Evolutionary conservation across 2,797 vertebrate species (phyloP).

Genomic region (Tangara arthus): DNA sequence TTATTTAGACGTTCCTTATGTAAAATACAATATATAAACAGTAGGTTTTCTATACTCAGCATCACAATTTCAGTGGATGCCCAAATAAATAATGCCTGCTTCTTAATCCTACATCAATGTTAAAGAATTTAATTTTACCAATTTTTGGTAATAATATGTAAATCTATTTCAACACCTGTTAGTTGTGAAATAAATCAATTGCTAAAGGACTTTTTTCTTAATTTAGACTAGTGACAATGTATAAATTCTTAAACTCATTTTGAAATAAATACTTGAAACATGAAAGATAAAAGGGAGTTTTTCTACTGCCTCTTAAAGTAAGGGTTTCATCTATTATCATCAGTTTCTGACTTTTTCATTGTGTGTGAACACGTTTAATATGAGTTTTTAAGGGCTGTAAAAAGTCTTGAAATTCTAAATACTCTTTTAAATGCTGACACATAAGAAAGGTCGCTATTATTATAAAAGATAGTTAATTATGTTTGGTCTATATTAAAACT

Average conservation of each 20-base stretch:
- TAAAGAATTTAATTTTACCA: not conserved
- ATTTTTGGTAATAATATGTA: not conserved
- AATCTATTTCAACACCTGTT: not conserved
- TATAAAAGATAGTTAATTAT: not conserved
- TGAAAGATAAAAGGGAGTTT: not conserved
- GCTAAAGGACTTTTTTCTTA: not conserved
- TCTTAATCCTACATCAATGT: not conserved
- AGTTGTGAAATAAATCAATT: not conserved
- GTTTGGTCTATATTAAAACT: not conserved
- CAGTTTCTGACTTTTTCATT: not conserved
- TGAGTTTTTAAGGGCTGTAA: not conserved
- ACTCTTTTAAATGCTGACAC: not conserved
- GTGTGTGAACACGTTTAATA: not conserved
- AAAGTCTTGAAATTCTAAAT: not conserved
- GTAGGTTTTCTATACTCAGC: not conserved
- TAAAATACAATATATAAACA: not conserved
- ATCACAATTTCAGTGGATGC: fast-evolving
- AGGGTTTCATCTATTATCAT: not conserved
- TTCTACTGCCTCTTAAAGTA: not conserved
- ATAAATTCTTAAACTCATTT: not conserved
- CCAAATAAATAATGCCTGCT: not conserved
- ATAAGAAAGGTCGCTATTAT: not conserved
- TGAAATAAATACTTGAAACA: not conserved
- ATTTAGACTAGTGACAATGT: not conserved
- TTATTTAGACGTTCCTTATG: not conserved